A percentile compares a stretch with the other conserved stretches of the same genome.
These are phyloP conservation scores for Ptychadena robeensis DNA, from an alignment of 2,797 vertebrate genomes.

Conservation along the genomic window DNA sequence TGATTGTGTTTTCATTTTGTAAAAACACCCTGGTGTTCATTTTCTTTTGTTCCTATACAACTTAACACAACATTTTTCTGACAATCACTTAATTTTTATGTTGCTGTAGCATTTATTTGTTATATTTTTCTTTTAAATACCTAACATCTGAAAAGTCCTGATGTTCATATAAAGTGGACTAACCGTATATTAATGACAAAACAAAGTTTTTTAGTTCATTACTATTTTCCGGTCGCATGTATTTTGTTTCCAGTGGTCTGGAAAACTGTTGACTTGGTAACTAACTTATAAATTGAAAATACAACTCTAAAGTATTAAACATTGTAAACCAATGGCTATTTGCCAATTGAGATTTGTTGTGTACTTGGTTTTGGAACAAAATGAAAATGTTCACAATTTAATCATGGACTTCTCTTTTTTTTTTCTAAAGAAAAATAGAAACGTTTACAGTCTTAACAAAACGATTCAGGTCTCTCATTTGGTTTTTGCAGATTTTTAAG, in stretches of 20 bases:
- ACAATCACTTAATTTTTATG: slow-evolving; percentile 34
- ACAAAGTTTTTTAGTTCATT: background rate
- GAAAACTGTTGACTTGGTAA: background rate
- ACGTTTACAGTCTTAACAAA: slow-evolving; percentile 80
- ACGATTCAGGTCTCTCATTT: slow-evolving; percentile 84
- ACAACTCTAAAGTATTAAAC: background rate
- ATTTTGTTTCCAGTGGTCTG: background rate
- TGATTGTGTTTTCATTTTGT: slow-evolving; percentile 37
- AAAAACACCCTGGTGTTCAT: slow-evolving; percentile 54
- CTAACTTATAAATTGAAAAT: background rate
- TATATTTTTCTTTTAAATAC: background rate
- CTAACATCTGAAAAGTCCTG: too few species aligned
- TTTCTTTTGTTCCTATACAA: slow-evolving; percentile 66
- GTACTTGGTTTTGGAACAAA: slow-evolving; percentile 64
- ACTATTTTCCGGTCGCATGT: background rate
- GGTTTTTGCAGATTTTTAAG: slow-evolving; percentile 82
- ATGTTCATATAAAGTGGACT: too few species aligned
- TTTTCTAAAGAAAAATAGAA: slow-evolving; percentile 68
- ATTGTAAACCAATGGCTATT: background rate
- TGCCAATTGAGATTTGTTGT: slow-evolving; percentile 38
- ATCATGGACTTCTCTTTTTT: slow-evolving; percentile 68
- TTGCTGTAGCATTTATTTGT: background rate
- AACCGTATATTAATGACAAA: too few species aligned
- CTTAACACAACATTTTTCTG: slow-evolving; percentile 67
- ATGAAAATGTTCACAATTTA: slow-evolving; percentile 65